Conservation (phyloP, 2,888 invertebrate species). For the Sesamia inferens region DNA sequence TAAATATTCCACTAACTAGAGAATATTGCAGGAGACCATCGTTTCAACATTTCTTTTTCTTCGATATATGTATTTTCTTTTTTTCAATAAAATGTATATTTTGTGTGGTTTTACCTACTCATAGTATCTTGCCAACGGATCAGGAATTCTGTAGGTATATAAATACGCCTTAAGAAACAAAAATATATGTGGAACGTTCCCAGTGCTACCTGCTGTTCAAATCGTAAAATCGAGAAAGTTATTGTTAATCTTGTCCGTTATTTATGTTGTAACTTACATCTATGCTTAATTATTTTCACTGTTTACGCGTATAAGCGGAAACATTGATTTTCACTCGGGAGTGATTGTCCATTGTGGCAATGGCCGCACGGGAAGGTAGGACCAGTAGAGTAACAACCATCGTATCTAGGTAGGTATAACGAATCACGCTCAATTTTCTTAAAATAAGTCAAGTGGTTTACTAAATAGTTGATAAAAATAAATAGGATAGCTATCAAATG, state of each 20-base stretch:
- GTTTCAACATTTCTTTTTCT: background rate
- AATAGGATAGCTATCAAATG: slow-evolving; percentile 9
- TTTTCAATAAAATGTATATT: too few species aligned
- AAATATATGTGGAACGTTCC: background rate
- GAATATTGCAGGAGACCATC: background rate
- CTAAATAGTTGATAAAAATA: slow-evolving; percentile 12
- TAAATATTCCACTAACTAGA: background rate
- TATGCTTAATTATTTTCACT: slow-evolving; percentile 42
- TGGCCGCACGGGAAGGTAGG: too few species aligned
- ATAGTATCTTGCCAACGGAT: background rate
- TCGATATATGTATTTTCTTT: background rate
- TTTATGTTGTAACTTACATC: slow-evolving; percentile 48
- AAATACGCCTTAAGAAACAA: slow-evolving; percentile 18
- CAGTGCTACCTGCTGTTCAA: slow-evolving; percentile 30
- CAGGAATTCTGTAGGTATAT: slow-evolving; percentile 10
- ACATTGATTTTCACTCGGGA: background rate
- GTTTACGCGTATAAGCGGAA: slow-evolving; percentile 12
- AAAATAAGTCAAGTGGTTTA: slow-evolving; percentile 20
- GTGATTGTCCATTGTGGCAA: too few species aligned
- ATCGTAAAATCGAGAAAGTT: slow-evolving; percentile 24
- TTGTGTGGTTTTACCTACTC: background rate
- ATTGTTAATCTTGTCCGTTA: slow-evolving; percentile 30
- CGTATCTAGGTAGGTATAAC: background rate
- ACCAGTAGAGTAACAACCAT: background rate
- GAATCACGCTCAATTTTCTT: background rate